Conservation (phyloP, 2,888 invertebrate species). For the Chirona hameri region DNA sequence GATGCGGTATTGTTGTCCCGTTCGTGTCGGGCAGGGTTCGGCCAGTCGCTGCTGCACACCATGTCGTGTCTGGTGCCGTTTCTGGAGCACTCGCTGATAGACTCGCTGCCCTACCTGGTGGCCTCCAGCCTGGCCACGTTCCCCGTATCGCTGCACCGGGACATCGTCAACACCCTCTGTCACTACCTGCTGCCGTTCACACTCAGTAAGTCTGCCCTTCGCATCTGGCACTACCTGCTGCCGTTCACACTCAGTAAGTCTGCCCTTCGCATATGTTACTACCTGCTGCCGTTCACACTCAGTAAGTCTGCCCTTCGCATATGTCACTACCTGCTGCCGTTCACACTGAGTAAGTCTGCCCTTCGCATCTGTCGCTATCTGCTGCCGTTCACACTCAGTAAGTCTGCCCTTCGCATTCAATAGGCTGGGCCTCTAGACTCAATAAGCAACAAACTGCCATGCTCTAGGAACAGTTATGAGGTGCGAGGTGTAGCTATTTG, state of each 20-base stretch:
- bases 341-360: constrained; percentile 76
- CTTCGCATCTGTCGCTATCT: constrained; percentile 41
- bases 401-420: too few species aligned
- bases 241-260: too few species aligned
- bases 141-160: constrained; percentile 84
- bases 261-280: too few species aligned
- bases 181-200: too few species aligned
- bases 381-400: too few species aligned
- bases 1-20: background rate
- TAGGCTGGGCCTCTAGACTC: background rate
- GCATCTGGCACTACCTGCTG: too few species aligned
- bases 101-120: constrained; percentile 88
- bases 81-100: constrained; percentile 91
- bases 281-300: too few species aligned
- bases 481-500: too few species aligned
- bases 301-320: too few species aligned
- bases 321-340: constrained; percentile 94
- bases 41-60: constrained; percentile 88
- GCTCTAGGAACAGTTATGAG: too few species aligned
- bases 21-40: constrained; percentile 67
- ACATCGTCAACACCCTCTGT: constrained; percentile 89
- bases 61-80: constrained; percentile 93
- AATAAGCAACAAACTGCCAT: background rate
- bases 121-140: constrained; percentile 91
- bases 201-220: too few species aligned